These are phyloP conservation scores for Piaya cayana DNA, from an alignment of 2,113 vertebrate genomes.

Conservation along the genomic window DNA sequence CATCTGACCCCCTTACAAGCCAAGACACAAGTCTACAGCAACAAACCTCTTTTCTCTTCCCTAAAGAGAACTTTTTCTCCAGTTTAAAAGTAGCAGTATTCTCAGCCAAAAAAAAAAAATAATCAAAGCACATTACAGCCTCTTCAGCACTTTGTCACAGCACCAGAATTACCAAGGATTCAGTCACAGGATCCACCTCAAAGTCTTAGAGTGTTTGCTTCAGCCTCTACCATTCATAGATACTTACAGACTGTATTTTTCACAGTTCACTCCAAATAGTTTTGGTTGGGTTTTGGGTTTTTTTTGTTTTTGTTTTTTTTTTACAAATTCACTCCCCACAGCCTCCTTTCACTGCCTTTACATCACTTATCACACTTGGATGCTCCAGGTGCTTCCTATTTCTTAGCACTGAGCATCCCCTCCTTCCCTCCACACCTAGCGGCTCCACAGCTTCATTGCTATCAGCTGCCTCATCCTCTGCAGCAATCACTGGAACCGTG, in stretches of 20 bases:
- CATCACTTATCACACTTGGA: not conserved
- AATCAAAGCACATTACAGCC: not conserved
- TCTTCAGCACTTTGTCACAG: not conserved
- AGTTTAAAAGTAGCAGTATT: not conserved
- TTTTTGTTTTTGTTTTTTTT: no score
- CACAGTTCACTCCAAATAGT: not conserved
- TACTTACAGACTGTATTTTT: rapidly evolving
- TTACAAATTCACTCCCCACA: not conserved
- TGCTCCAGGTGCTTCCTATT: not conserved
- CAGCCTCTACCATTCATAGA: not conserved
- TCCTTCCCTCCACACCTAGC: not conserved
- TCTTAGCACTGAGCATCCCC: not conserved
- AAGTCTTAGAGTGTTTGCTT: not conserved
- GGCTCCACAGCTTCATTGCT: not conserved
- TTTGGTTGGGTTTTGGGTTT: no score
- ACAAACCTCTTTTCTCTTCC: not conserved
- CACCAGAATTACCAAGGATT: not conserved
- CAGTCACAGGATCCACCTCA: not conserved
- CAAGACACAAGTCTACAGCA: not conserved
- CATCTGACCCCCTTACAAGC: not conserved
- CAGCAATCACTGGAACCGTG: not conserved
- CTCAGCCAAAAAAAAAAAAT: rapidly evolving
- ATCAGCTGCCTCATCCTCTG: not conserved
- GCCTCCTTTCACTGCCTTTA: not conserved
- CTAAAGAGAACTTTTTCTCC: not conserved